Conservation (phyloP, 2,113 vertebrate species). For the Entelurus aequoreus region DNA sequence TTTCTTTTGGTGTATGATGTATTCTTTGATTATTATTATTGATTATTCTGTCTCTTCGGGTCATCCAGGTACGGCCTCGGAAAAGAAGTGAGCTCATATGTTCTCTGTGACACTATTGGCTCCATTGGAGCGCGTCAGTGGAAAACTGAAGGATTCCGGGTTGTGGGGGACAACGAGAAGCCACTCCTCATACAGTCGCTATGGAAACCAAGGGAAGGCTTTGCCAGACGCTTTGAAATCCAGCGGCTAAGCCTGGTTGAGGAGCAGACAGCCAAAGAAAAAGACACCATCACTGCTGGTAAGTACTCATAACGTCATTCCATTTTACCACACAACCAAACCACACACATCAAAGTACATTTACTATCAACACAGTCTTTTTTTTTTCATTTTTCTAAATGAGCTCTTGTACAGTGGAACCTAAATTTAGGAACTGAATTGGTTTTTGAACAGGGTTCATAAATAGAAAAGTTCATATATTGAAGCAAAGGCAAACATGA, state of each 20-base stretch:
- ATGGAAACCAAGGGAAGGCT: slow-evolving; percentile 78
- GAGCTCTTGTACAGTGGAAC: not conserved
- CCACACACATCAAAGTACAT: slow-evolving; percentile 42
- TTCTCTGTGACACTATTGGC: slow-evolving; percentile 77
- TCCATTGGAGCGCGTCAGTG: slow-evolving; percentile 57
- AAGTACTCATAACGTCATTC: slow-evolving; percentile 42
- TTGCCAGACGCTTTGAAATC: slow-evolving; percentile 75
- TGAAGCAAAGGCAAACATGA: too few species aligned
- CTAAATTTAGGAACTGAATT: too few species aligned
- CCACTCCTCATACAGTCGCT: slow-evolving; percentile 77
- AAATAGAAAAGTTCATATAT: too few species aligned
- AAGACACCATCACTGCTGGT: slow-evolving; percentile 79
- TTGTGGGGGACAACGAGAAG: slow-evolving; percentile 75
- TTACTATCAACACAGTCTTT: slow-evolving; percentile 36
- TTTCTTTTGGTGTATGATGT: too few species aligned
- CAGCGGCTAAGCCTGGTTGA: slow-evolving; percentile 68
- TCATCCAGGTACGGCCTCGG: slow-evolving; percentile 67
- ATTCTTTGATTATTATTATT: too few species aligned
- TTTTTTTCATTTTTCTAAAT: slow-evolving; percentile 30
- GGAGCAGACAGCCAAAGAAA: slow-evolving; percentile 68
- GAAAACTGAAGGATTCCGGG: slow-evolving; percentile 71
- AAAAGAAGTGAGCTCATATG: slow-evolving; percentile 64
- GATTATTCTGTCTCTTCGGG: not conserved
- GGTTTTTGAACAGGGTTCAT: too few species aligned
- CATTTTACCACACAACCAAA: slow-evolving; percentile 46